Evolutionary conservation across 1,140 invertebrate species (phyloP), one percentile per base, ranked within the genome.

Genomic region (Eufriesea mexicana): DNA sequence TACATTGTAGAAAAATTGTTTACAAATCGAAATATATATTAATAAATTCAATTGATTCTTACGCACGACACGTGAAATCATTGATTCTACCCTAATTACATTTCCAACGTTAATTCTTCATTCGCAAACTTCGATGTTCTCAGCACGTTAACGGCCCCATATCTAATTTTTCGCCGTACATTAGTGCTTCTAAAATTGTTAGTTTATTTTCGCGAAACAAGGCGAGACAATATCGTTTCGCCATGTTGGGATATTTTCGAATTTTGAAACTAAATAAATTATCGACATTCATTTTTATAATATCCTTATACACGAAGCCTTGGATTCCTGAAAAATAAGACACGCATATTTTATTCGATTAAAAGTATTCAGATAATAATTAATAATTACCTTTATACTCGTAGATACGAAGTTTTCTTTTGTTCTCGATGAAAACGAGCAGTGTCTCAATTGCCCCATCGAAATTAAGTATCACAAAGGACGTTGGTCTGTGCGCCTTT

Each of bases 171-270:
- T 93, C 92, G 16, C 94, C 94, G 64, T 91, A 82, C 94, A 94
- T 95, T 77, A 93, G 79, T n/a, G 94, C 92, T 84, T 94, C 87
- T 10, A 95, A 71, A 49, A 95, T 88, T 47, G 77, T 91, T 42
- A 95, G 71, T 84, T 79, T 88, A 76, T 93, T 93, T 10, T 74
- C 84, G 9, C 86, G 10, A 23, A 91, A 42, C 7, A 78, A 66
- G 18, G 85, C 87, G 7, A 93, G 45, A 5, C 79, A 91, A 59
- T 91, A 78, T 73, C 67, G 85, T 28, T 88, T 89, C 9, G 84
- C 76, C 1, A 91, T n/a, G 23, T 89, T 80, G 12, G 72, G n/a
- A 71, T 88, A 71, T 55, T 85, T 90, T 8, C 74, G 64, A 45
- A 91, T 16, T 75, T 82, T 76, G 16, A 91, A 87, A 2, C 47